These are phyloP conservation scores for Drosophila kohkoa DNA, from an alignment of 1,140 invertebrate species.

Conservation along the genomic window DNA sequence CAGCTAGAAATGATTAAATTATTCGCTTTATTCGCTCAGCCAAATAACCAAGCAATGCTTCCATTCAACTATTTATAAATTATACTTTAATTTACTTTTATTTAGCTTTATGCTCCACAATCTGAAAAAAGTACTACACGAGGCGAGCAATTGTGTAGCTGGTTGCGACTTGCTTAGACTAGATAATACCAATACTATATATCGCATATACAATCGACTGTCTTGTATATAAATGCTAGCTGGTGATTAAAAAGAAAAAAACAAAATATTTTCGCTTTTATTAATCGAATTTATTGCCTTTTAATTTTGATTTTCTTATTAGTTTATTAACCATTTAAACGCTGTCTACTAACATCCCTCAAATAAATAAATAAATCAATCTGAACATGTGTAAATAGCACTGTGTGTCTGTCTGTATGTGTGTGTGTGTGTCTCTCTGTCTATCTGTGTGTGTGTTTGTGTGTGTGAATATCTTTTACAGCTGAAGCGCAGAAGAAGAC, in stretches of 20 bases:
- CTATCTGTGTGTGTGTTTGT: slow-evolving; percentile 20
- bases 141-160: slow-evolving; percentile 37
- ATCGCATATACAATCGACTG: slow-evolving; percentile 27
- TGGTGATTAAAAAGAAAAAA: slow-evolving; percentile 50
- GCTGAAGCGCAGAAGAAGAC: slow-evolving; percentile 17
- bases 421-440: slow-evolving; percentile 16
- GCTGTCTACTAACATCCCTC: slow-evolving; percentile 63
- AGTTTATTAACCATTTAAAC: slow-evolving; percentile 59
- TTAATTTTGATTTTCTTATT: slow-evolving; percentile 4
- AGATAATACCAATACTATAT: slow-evolving; percentile 21
- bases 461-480: slow-evolving; percentile 24
- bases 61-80: not conserved
- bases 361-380: slow-evolving; percentile 22
- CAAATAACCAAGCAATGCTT: slow-evolving; percentile 42
- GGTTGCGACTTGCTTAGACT: slow-evolving; percentile 39
- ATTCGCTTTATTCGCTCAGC: slow-evolving; percentile 31
- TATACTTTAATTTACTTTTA: slow-evolving; percentile 2
- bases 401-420: slow-evolving; percentile 35
- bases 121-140: slow-evolving; percentile 27
- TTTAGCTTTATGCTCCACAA: slow-evolving; percentile 8
- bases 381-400: slow-evolving; percentile 60
- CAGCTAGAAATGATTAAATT: slow-evolving; percentile 19
- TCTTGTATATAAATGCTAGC: slow-evolving; percentile 64
- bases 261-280: slow-evolving; percentile 31
- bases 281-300: slow-evolving; percentile 49